phyloP scores from a whole-genome alignment of 1,140 invertebrate genomes.

The Pseudachorutes palmiensis region DNA sequence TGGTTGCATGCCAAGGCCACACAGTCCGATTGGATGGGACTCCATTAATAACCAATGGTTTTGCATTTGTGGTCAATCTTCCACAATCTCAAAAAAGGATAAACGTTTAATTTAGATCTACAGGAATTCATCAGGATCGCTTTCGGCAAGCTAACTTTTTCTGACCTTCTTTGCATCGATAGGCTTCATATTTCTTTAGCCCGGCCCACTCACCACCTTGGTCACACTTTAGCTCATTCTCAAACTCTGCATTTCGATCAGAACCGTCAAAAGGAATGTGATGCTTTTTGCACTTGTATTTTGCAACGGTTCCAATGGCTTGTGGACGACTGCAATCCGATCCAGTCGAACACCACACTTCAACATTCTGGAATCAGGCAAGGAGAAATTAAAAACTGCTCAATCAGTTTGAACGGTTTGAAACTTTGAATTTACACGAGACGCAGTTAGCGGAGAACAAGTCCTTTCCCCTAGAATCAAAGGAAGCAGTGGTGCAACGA shows the following conservation, averaged over 20 bases:
- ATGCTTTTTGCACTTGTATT: constrained; percentile 6
- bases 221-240: not conserved
- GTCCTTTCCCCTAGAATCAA: no score
- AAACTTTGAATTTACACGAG: no score
- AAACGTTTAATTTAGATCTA: constrained; percentile 3
- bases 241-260: not conserved
- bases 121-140: not conserved
- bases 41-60: constrained; percentile 3
- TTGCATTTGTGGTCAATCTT: not conserved
- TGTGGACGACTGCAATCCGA: not conserved
- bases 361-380: no score
- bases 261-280: not conserved
- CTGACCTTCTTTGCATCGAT: constrained; percentile 8
- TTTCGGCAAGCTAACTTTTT: not conserved
- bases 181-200: not conserved
- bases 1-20: constrained; percentile 14
- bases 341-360: no score
- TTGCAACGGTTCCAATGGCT: not conserved
- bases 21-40: not conserved
- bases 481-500: no score
- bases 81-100: constrained; percentile 12
- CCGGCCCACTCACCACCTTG: not conserved
- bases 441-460: no score
- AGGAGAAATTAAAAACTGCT: no score
- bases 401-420: no score